Conservation (phyloP, 2,888 invertebrate species). For the Monochamus alternatus region DNA sequence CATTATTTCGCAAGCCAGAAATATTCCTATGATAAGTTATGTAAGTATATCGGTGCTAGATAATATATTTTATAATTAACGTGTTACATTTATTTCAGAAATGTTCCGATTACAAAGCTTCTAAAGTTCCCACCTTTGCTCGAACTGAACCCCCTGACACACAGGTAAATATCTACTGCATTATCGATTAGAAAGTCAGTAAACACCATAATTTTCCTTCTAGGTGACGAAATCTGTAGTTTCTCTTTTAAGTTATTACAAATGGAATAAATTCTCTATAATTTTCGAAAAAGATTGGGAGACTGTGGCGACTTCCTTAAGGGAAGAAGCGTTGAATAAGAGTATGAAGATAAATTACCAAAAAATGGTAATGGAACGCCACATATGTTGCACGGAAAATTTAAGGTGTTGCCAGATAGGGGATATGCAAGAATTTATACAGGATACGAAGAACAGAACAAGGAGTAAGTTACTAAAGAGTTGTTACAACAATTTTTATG, state of each 20-base stretch:
- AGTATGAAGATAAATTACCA: conserved; percentile 91
- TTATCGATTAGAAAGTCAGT: background rate
- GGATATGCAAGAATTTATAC: conserved; percentile 88
- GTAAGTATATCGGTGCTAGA: conserved; percentile 77
- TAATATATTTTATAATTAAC: background rate
- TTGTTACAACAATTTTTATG: background rate
- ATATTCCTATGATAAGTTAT: conserved; percentile 97
- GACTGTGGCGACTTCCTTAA: conserved; percentile 86
- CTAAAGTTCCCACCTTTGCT: conserved; percentile 91
- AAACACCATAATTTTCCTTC: conserved; percentile 56
- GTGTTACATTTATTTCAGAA: conserved; percentile 76
- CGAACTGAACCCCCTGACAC: conserved; percentile 95
- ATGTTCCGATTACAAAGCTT: conserved; percentile 94
- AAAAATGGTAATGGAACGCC: conserved; percentile 80
- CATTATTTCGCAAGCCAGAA: conserved; percentile 92
- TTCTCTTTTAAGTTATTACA: conserved; percentile 90
- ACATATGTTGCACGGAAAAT: conserved; percentile 85
- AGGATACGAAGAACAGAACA: conserved; percentile 89
- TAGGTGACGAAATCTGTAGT: conserved; percentile 96
- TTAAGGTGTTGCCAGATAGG: conserved; percentile 84
- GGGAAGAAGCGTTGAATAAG: conserved; percentile 81
- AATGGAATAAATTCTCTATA: conserved; percentile 95
- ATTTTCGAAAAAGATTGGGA: conserved; percentile 87
- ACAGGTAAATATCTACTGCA: conserved; percentile 75
- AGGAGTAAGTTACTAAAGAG: conserved; percentile 77